Percentiles rank a stretch among this genome's conserved stretches.
Conservation (phyloP, 2,113 vertebrate species). For the Ascaphus truei region DNA sequence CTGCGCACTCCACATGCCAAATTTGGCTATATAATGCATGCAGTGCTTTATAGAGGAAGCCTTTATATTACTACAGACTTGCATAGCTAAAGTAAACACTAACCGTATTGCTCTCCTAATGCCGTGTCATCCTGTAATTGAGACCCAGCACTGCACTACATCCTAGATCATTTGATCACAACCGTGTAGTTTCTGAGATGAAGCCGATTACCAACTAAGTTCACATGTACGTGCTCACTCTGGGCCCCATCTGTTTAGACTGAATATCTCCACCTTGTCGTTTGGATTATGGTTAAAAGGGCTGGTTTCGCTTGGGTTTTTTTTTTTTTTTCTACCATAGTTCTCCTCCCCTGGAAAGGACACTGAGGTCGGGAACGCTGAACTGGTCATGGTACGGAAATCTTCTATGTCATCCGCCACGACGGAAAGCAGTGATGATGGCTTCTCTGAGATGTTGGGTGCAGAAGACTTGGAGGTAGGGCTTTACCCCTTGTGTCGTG, state of each 20-base stretch:
- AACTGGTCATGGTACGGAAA: constrained; percentile 60
- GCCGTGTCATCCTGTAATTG: no score
- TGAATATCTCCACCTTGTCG: rapidly evolving
- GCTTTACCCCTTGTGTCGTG: background rate
- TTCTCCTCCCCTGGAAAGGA: constrained; percentile 32
- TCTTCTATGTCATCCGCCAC: constrained; percentile 58
- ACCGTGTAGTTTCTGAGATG: no score
- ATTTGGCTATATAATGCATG: rapidly evolving
- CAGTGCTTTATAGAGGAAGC: no score
- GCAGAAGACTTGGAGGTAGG: constrained; percentile 66
- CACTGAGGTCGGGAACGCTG: background rate
- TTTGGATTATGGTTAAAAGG: rapidly evolving
- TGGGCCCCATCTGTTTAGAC: no score
- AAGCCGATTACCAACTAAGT: no score
- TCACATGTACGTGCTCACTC: no score
- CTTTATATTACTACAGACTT: no score
- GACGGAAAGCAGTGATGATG: constrained; percentile 74
- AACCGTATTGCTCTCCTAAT: no score
- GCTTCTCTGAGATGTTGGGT: constrained; percentile 83
- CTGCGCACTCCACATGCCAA: no score
- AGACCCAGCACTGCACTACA: no score
- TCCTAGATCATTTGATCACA: no score
- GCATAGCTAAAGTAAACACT: no score
- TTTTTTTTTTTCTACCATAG: constrained; percentile 37
- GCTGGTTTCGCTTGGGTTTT: rapidly evolving